Evolutionary conservation across 1,140 invertebrate genomes (phyloP), one percentile per base, ranked within the genome.

Genomic region (Ridgeia piscesae): DNA sequence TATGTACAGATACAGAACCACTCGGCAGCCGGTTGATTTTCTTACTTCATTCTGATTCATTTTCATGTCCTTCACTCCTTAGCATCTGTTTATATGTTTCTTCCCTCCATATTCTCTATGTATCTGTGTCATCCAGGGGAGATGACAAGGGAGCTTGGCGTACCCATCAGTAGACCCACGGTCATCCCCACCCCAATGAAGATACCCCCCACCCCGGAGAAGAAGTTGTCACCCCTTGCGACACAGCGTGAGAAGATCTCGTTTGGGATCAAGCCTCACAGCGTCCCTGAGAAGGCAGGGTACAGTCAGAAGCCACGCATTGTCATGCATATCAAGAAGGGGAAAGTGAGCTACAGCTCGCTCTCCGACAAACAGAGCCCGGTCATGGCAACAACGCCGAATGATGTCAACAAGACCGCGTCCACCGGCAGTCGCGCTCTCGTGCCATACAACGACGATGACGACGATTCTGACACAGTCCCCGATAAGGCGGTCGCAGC

Each of bases 261-360:
- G 33, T 94, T 95, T 94, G 95, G 95, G 58, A 94, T 95, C 33
- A 90, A 35, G 91, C 34, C 91, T 14, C 33, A 91, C 6, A 27
- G 34, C 34, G 35, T 42, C 89, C 2, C 34, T 17, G 89, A 50
- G 92, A 92, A 91, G 42, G 88, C 27, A 34, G 34, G 9, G 88
- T 91, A 42, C 34, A 92, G 27, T 14, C 93, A 90, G 42, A 94
- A 95, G 89, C 95, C 94, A 88, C 93, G 94, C 77, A 95, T 96
- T 93, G 95, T 96, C 1, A 95, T 96, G 94, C 94, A 95, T 35
- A 95, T 96, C n/a, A 95, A 95, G 92, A 94, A 95, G 94, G 95
- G 95, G 11, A 95, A 95, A 93, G 94, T 94, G 14, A 94, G 93
- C 33, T 50, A 90, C 34, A 92, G 91, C 34, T 35, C 34, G 14